Evolutionary conservation across 2,113 vertebrate genomes (phyloP).

Genomic region (Turdus rufiventris): DNA sequence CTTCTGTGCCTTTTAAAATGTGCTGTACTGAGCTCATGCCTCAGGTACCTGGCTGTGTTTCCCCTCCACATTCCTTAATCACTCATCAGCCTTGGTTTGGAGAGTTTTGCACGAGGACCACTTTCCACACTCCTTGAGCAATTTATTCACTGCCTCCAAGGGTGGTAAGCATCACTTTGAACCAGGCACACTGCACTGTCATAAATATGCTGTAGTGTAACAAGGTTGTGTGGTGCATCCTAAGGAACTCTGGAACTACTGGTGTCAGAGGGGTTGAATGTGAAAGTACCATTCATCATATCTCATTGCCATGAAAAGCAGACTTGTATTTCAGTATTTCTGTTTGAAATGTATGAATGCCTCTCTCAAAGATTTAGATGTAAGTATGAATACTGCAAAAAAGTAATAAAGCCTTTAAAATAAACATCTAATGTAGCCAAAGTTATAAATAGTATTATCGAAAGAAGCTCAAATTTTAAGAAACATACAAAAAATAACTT

Average conservation of each 20-base stretch:
- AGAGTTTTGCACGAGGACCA: background rate
- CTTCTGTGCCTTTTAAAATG: background rate
- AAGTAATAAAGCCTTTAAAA: background rate
- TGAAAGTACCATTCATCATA: background rate
- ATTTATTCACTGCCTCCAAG: background rate
- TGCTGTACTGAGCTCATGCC: rapidly evolving
- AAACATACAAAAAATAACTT: background rate
- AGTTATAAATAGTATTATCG: background rate
- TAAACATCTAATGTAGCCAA: background rate
- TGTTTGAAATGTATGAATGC: background rate
- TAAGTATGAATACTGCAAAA: background rate
- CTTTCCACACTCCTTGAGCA: background rate
- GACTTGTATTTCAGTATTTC: background rate
- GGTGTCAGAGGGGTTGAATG: background rate
- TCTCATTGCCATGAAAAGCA: background rate
- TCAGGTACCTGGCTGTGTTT: background rate
- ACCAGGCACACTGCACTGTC: background rate
- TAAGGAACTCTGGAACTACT: background rate
- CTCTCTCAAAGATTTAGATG: background rate
- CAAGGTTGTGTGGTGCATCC: background rate
- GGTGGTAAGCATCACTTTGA: background rate
- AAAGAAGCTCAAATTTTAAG: background rate
- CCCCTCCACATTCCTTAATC: background rate
- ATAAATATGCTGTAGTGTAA: background rate
- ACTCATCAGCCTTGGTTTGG: background rate